Base-by-base conservation (phyloP, 2,888 invertebrate species). In the Congeria kusceri region DNA sequence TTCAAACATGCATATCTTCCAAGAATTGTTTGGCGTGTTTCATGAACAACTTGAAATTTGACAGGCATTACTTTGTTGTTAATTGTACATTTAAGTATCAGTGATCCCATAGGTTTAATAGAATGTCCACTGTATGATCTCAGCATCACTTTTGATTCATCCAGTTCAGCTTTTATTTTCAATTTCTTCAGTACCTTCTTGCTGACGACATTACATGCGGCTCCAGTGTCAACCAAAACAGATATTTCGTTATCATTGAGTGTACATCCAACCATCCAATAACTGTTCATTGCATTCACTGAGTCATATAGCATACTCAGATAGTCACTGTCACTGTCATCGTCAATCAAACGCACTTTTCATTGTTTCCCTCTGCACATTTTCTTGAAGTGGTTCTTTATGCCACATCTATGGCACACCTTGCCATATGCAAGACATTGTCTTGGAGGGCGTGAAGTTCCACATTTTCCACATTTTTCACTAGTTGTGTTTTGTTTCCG, bases 151-250 rank as follows among this genome's bases (percentile, higher is more conserved):
- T 62, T 18, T 20, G n/a, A 27, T 28, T 29, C 20, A 20, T 62
- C 32, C 11, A 62, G 23, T 62, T 18, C 62, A 29, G 62, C 32
- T 29, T 62, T 62, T n/a, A 62, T 39, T 39, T 62, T 62, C 39
- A 62, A n/a, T 62, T 62, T 27, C 13, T 29, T 62, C 3, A 62
- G 62, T 5, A 39, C 39, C 29, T 1, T 62, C 7, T 32, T 23
- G 39, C 62, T 44, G 20, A 62, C n/a, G n/a, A 39, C 13, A 62
- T 62, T 62, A 44, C 62, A 62, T 25, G 39, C n/a, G 62, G 62
- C 62, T 5, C 62, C 62, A 3, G 62, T 62, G 58, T 58, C 62
- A 9, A 62, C 29, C 29, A 39, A 44, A 32, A 62, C 39, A 15
- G 20, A 25, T 28, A 62, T 39, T 4, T 62, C 39, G 11, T 4